Conservation (phyloP, 2,888 invertebrate species). For the Pyrrhosoma nymphula region DNA sequence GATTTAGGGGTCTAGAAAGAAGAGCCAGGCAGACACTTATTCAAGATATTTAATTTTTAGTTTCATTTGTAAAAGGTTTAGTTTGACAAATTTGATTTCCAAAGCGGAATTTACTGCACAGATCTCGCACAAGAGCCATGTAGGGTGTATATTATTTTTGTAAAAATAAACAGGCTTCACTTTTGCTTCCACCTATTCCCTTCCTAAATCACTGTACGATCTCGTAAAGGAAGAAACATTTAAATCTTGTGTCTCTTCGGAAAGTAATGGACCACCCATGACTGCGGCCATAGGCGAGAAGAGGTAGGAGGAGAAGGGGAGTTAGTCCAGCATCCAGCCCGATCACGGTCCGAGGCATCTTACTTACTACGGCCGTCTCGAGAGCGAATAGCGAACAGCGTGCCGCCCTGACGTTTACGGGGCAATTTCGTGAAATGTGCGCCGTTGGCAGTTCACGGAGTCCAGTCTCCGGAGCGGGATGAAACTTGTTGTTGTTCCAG, state of each 20-base stretch:
- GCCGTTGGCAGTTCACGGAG: not conserved
- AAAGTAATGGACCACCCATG: not conserved
- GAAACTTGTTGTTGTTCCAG: not conserved
- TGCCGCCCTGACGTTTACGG: constrained; percentile 14
- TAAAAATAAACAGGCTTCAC: too few relatives aligned
- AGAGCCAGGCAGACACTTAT: too few relatives aligned
- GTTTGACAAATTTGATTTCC: too few relatives aligned
- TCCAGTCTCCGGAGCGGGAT: not conserved
- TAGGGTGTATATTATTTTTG: too few relatives aligned
- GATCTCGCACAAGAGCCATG: too few relatives aligned
- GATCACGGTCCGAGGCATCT: not conserved
- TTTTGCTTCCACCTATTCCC: too few relatives aligned
- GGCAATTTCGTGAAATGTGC: constrained; percentile 28
- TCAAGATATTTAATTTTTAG: too few relatives aligned
- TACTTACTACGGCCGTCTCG: not conserved
- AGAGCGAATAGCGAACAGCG: not conserved
- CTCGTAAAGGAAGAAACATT: not conserved
- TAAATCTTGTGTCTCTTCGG: not conserved
- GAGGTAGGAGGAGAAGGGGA: not conserved
- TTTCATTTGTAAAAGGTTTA: too few relatives aligned
- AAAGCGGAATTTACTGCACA: too few relatives aligned
- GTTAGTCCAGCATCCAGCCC: not conserved
- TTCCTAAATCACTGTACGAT: not conserved
- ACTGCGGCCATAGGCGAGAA: not conserved
- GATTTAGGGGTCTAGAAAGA: too few relatives aligned